Percentiles rank a stretch among this genome's conserved stretches.
These are phyloP conservation scores for Drosophila nigricruria DNA, from an alignment of 2,888 invertebrate genomes.

Conservation along the genomic window DNA sequence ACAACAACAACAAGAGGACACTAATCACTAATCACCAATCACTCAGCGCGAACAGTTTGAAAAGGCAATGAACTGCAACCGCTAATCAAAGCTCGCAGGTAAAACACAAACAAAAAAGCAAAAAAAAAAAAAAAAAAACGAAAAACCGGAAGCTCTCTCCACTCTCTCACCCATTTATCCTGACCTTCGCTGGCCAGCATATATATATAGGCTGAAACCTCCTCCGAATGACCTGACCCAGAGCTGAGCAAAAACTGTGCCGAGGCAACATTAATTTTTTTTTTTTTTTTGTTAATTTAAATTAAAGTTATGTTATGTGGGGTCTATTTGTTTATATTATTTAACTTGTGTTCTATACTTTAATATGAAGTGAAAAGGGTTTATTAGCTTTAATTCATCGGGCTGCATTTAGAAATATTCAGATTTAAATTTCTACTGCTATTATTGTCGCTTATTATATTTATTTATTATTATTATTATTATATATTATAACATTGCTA, in stretches of 20 bases:
- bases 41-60: slow-evolving; percentile 62
- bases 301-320: no score
- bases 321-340: no score
- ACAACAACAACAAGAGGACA: slow-evolving; percentile 36
- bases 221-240: not conserved
- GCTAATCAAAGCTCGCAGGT: slow-evolving; percentile 77
- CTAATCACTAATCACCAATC: slow-evolving; percentile 26
- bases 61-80: slow-evolving; percentile 79
- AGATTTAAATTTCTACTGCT: no score
- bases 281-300: no score
- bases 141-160: not conserved
- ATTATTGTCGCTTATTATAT: no score
- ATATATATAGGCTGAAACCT: not conserved
- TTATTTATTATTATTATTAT: no score
- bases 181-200: slow-evolving; percentile 28
- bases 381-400: no score
- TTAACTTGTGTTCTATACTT: no score
- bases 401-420: no score
- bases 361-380: no score
- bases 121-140: not conserved
- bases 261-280: not conserved
- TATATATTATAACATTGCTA: no score
- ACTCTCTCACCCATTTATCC: not conserved
- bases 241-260: not conserved
- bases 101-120: slow-evolving; percentile 7